These are phyloP conservation scores for Pseudotriccus pelzelni DNA, from an alignment of 2,797 vertebrate genomes.

Conservation along the genomic window DNA sequence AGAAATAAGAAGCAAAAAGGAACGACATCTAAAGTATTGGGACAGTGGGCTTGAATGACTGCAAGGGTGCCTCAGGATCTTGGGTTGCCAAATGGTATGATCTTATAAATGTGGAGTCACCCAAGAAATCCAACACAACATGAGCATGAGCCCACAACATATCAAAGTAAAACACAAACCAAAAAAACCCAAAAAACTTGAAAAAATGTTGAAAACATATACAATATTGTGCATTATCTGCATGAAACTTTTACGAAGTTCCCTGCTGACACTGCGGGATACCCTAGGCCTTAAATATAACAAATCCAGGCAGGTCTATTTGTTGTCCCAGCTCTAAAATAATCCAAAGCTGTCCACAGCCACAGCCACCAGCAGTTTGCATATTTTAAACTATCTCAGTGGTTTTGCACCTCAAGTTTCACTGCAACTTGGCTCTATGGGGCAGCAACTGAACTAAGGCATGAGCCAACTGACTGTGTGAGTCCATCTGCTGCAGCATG, in stretches of 20 bases:
- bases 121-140: not conserved
- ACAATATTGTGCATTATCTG: not conserved
- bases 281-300: not conserved
- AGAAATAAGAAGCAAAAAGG: not conserved
- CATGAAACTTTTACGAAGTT: not conserved
- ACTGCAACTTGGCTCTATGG: not conserved
- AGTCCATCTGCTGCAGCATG: not conserved
- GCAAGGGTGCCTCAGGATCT: not conserved
- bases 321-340: not conserved
- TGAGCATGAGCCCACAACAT: not conserved
- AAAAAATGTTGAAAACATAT: not conserved
- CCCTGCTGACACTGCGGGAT: not conserved
- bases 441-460: not conserved
- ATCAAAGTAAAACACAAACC: not conserved
- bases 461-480: not conserved
- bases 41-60: not conserved
- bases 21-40: not conserved
- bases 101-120: not conserved
- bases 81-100: not conserved
- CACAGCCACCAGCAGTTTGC: not conserved
- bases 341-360: not conserved
- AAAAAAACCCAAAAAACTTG: not conserved
- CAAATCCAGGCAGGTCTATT: not conserved
- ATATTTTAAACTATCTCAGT: not conserved
- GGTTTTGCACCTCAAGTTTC: not conserved